Evolutionary conservation across 2,113 vertebrate species (phyloP), one percentile per base, ranked within the genome.

Genomic region (Campylomormyrus tamandua): DNA sequence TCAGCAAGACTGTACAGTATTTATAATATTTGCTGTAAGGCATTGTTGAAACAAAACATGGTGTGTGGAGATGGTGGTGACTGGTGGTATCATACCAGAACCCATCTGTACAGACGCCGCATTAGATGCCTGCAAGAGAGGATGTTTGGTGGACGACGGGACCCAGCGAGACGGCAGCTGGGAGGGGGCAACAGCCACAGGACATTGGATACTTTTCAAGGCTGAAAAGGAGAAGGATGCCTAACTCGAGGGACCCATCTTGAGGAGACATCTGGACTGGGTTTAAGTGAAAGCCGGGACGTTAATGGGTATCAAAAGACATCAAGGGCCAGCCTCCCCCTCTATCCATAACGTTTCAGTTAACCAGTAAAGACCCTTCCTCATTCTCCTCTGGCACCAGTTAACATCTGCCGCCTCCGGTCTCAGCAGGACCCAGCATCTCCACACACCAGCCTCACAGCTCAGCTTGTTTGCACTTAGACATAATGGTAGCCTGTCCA

Each of bases 191-290:
- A 89, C 27, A 31, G 46, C 45, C 45, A 21, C 24, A 83, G 77
- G 53, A 90, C 53, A 53, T 27, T 50, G 45, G 53, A 88, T 86
- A 27, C 46, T 86, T 80, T 89, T 89, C 80, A 35, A 62, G 56
- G 49, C 42, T 52, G 46, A 74, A 45, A 13, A 83, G 0, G 10
- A 48, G 66, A 19, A 45, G 85, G 21, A 46, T 21, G 7, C 21
- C 31, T 27, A 77, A n/a, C 87, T 50, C 39, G 19, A 42, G 58
- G 87, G 89, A 89, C 70, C 49, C 19, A 49, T 84, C 62, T 52
- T 35, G 58, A 35, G 35, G 70, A 62, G 91, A 90, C 89, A 90
- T 91, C 91, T 90, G 91, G 88, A 91, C 89, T 62, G 52, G 89
- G 83, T 90, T 89, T 89, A 42, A 89, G 35, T 39, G 62, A 88